Evolutionary conservation across 2,888 invertebrate species (phyloP).

Genomic region (Empis livida): DNA sequence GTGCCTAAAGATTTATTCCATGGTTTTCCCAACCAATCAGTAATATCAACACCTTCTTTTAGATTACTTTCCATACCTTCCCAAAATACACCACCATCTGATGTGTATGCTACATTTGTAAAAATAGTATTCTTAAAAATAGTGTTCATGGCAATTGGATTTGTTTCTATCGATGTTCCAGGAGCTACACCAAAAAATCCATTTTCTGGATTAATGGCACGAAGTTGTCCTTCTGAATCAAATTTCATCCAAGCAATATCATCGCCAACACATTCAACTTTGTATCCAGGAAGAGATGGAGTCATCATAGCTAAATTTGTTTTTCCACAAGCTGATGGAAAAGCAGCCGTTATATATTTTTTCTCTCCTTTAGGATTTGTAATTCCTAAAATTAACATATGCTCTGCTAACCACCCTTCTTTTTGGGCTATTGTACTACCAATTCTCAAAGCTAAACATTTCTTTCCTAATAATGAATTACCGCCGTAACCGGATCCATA

Average conservation of each 20-base stretch:
- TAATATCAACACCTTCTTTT: slow-evolving; percentile 43
- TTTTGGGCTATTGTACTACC: slow-evolving; percentile 87
- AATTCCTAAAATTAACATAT: slow-evolving; percentile 95
- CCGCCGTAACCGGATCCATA: slow-evolving; percentile 94
- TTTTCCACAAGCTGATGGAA: slow-evolving; percentile 98
- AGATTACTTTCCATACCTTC: slow-evolving; percentile 86
- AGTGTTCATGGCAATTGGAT: slow-evolving; percentile 94
- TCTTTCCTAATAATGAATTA: slow-evolving; percentile 92
- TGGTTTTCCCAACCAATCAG: slow-evolving; percentile 71
- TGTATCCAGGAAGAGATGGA: slow-evolving; percentile 84
- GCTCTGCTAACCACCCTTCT: slow-evolving; percentile 98
- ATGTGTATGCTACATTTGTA: slow-evolving; percentile 92
- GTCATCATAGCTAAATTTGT: slow-evolving; percentile 99
- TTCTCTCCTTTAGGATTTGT: slow-evolving; percentile 82
- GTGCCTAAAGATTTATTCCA: slow-evolving; percentile 52
- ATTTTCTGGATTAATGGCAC: slow-evolving; percentile 96
- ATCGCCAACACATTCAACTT: slow-evolving; percentile 88
- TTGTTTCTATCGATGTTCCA: slow-evolving; percentile 78
- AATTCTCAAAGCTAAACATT: slow-evolving; percentile 91
- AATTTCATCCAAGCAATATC: slow-evolving; percentile 99
- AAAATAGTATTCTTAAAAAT: slow-evolving; percentile 86
- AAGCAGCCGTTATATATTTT: slow-evolving; percentile 91
- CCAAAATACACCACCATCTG: slow-evolving; percentile 96
- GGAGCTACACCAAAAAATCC: slow-evolving; percentile 99
- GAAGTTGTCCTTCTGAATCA: slow-evolving; percentile 67